Conservation (phyloP, 2,797 vertebrate species). For the Lepilemur ruficaudatus region DNA sequence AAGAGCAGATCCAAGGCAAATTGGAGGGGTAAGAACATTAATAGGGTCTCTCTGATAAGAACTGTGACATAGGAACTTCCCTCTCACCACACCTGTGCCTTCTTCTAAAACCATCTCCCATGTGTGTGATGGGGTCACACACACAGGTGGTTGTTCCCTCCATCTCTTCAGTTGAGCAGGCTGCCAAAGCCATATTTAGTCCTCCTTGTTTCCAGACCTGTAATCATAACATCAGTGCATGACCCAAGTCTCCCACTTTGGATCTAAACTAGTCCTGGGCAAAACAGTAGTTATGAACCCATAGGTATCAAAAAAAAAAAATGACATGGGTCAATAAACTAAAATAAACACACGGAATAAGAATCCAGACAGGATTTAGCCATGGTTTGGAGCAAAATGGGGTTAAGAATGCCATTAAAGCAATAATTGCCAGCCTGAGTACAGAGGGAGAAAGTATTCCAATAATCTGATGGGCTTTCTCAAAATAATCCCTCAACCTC, state of each 20-base stretch:
- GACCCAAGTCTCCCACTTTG: background rate
- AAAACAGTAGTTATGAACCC: background rate
- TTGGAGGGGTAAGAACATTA: background rate
- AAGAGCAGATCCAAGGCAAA: background rate
- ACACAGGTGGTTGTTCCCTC: background rate
- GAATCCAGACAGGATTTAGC: background rate
- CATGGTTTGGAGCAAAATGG: background rate
- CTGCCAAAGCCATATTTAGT: background rate
- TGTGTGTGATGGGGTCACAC: background rate
- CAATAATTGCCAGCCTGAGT: background rate
- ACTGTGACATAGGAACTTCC: background rate
- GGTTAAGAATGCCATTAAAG: background rate
- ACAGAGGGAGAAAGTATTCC: background rate
- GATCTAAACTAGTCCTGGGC: background rate
- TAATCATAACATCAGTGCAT: background rate
- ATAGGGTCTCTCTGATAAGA: background rate
- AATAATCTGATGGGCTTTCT: background rate
- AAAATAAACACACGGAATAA: background rate
- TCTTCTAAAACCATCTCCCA: background rate
- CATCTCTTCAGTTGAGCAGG: background rate
- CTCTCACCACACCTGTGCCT: background rate
- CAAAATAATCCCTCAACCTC: background rate
- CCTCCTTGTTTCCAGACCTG: background rate
- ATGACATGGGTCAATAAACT: background rate
- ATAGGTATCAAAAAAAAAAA: background rate